These are phyloP conservation scores for Chrosomus eos DNA, from an alignment of 2,797 vertebrate genomes.

Conservation along the genomic window DNA sequence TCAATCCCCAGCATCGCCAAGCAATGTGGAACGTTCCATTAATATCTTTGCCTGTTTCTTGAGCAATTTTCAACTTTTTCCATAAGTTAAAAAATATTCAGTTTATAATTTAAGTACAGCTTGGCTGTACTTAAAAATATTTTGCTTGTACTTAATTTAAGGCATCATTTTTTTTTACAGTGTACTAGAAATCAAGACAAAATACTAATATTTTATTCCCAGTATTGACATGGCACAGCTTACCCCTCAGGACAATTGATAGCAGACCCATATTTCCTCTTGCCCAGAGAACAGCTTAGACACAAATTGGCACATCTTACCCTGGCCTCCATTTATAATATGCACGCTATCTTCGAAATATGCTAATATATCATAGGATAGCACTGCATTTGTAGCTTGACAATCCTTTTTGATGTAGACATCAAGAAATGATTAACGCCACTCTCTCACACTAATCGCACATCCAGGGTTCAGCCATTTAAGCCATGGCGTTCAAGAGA, in stretches of 20 bases:
- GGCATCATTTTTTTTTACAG: too few species aligned
- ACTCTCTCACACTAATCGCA: constrained; percentile 10
- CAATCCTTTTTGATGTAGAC: constrained; percentile 26
- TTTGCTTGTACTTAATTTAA: too few species aligned
- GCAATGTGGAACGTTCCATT: too few species aligned
- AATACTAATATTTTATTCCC: not conserved
- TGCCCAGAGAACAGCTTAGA: constrained; percentile 1
- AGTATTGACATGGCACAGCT: not conserved
- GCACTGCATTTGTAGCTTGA: not conserved
- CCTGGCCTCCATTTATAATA: not conserved
- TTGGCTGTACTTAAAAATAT: not conserved
- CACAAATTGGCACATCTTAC: constrained; percentile 1
- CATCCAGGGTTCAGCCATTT: constrained; percentile 28
- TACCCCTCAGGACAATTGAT: not conserved
- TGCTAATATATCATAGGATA: not conserved
- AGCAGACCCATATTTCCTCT: not conserved
- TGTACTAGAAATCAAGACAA: not conserved
- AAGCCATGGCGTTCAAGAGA: not conserved
- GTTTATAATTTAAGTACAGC: too few species aligned
- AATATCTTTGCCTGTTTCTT: too few species aligned
- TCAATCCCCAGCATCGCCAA: too few species aligned
- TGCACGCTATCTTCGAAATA: not conserved
- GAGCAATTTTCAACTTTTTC: too few species aligned
- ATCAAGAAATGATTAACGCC: constrained; percentile 22
- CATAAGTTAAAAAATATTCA: too few species aligned